Evolutionary conservation across 2,113 vertebrate species (phyloP).

Genomic region (Halichoeres trimaculatus): DNA sequence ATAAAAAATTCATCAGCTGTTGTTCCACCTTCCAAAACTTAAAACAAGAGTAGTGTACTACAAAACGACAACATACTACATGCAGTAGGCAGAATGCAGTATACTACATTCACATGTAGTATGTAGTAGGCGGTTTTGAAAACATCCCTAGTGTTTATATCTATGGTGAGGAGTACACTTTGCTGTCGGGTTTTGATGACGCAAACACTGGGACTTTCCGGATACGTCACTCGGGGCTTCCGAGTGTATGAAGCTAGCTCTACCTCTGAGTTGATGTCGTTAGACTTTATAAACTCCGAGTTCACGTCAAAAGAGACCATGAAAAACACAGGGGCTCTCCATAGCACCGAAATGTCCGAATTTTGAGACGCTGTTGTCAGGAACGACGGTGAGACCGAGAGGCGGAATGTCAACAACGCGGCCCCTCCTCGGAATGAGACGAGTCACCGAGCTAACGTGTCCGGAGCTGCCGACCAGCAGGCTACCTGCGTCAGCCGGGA

Average conservation of each 20-base stretch:
- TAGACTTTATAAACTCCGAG: constrained; percentile 31
- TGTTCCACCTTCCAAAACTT: too few relatives aligned
- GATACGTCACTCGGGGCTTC: constrained; percentile 76
- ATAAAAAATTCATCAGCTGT: too few relatives aligned
- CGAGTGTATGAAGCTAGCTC: constrained; percentile 60
- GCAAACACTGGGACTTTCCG: constrained; percentile 83
- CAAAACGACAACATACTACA: too few relatives aligned
- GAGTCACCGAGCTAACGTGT: constrained; percentile 81
- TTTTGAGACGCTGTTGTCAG: constrained; percentile 35
- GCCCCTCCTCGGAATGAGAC: constrained; percentile 83
- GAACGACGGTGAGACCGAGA: constrained; percentile 46
- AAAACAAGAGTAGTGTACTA: too few relatives aligned
- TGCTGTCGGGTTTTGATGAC: constrained; percentile 76
- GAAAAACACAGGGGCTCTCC: constrained; percentile 45
- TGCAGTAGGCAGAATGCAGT: too few relatives aligned
- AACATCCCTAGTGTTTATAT: too few relatives aligned
- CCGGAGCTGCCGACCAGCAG: constrained; percentile 72
- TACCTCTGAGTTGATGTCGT: constrained; percentile 54
- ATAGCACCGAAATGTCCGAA: constrained; percentile 8
- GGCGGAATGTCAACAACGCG: constrained; percentile 85
- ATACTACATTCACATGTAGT: too few relatives aligned
- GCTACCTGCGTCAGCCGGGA: constrained; percentile 54
- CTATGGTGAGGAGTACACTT: background rate
- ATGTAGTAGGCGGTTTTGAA: too few relatives aligned
- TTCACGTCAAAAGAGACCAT: constrained; percentile 45